Percentiles rank a stretch among this genome's conserved stretches.
These are phyloP conservation scores for Nephotettix cincticeps DNA, from an alignment of 1,140 invertebrate genomes.

Conservation along the genomic window DNA sequence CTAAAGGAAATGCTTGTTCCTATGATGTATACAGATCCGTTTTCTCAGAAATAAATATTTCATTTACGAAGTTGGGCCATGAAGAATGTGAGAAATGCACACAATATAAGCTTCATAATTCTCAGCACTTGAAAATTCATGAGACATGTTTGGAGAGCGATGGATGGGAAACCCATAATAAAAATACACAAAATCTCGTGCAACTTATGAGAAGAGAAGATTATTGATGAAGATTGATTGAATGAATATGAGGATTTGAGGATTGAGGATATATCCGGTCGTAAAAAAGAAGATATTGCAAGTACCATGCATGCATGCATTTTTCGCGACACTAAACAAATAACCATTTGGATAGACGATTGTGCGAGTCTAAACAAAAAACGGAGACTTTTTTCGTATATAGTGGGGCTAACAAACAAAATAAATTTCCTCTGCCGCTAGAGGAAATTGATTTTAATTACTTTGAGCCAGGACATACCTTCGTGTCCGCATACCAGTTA, in stretches of 20 bases:
- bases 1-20: slow-evolving; percentile 19
- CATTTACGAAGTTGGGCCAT: slow-evolving; percentile 29
- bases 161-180: neutral
- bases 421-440: slow-evolving; percentile 30
- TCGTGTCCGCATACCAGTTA: slow-evolving; percentile 44
- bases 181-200: neutral
- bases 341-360: slow-evolving; percentile 38
- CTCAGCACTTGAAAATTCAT: slow-evolving; percentile 15
- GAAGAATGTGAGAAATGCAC: slow-evolving; percentile 34
- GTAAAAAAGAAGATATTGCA: slow-evolving; percentile 39
- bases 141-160: slow-evolving; percentile 1
- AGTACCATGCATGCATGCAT: slow-evolving; percentile 25
- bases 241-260: slow-evolving; percentile 9
- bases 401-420: slow-evolving; percentile 28
- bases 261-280: slow-evolving; percentile 29
- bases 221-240: neutral
- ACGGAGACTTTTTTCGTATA: slow-evolving; percentile 28
- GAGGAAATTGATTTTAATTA: slow-evolving; percentile 33
- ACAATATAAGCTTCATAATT: slow-evolving; percentile 20
- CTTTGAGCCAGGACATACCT: slow-evolving; percentile 42
- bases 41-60: slow-evolving; percentile 23
- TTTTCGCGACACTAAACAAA: slow-evolving; percentile 24
- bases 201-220: neutral
- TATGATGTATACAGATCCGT: slow-evolving; percentile 32
- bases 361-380: slow-evolving; percentile 36